Conservation (phyloP, 1,140 invertebrate species). For the Protaetia brevitarsis region DNA sequence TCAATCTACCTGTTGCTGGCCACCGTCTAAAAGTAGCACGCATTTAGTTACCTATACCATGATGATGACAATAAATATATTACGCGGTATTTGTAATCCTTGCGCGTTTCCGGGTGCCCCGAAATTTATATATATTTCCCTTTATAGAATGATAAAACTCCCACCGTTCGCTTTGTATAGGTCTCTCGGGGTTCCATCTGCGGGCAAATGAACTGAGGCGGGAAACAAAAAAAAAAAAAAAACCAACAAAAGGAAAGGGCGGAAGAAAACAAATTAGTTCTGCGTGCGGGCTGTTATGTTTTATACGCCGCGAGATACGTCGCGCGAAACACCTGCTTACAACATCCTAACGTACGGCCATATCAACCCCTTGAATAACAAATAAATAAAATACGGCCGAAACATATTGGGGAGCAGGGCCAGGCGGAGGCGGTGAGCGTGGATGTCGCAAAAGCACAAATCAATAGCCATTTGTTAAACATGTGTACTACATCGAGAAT, state of each 20-base stretch:
- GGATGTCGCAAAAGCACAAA: background rate
- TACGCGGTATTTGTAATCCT: no score
- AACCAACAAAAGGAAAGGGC: background rate
- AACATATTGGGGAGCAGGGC: background rate
- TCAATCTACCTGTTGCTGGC: slow-evolving; percentile 40
- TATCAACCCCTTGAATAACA: background rate
- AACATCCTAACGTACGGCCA: no score
- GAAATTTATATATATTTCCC: background rate
- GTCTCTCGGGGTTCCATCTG: background rate
- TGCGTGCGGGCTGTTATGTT: background rate
- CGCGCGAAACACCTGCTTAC: background rate
- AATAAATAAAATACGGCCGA: background rate
- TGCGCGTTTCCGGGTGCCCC: background rate
- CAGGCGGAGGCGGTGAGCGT: background rate
- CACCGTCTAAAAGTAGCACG: slow-evolving; percentile 33
- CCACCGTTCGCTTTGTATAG: background rate
- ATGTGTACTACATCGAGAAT: background rate
- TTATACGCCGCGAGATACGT: background rate
- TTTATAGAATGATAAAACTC: background rate
- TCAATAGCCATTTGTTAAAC: background rate
- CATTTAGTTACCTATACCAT: background rate
- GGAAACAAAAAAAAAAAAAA: no score
- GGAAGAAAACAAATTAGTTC: background rate
- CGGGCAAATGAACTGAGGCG: no score
- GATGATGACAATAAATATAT: background rate